A percentile compares a stretch with the other conserved stretches of the same genome.
Evolutionary conservation across 2,797 vertebrate species (phyloP).

Genomic region (Cyprinodon diabolis): DNA sequence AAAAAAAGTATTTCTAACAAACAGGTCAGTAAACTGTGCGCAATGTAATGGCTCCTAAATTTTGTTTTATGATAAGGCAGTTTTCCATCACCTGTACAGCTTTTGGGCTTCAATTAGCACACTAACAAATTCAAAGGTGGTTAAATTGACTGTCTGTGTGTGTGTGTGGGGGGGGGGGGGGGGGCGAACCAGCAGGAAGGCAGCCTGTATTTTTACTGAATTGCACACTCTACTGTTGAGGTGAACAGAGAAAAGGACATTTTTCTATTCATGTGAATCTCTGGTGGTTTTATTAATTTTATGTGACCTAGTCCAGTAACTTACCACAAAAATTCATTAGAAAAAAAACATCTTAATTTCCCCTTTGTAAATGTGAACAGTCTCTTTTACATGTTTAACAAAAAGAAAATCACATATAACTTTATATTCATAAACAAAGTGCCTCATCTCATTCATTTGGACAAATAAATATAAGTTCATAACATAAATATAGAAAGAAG

Average conservation of each 20-base stretch:
- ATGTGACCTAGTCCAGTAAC: slow-evolving; percentile 12
- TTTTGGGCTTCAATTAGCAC: background rate
- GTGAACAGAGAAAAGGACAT: background rate
- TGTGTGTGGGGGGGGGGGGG: too few relatives aligned
- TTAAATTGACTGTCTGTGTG: background rate
- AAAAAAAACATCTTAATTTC: background rate
- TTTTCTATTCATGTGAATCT: slow-evolving; percentile 4
- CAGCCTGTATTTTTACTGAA: background rate
- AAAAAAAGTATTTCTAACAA: background rate
- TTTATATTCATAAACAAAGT: slow-evolving; percentile 87
- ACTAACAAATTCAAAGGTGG: background rate
- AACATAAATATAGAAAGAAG: slow-evolving; percentile 67
- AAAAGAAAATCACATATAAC: slow-evolving; percentile 33
- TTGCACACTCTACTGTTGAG: slow-evolving; percentile 3
- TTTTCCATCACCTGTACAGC: background rate
- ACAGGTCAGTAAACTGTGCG: background rate
- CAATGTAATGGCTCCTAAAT: background rate
- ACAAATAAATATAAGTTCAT: slow-evolving; percentile 88
- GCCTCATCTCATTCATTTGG: slow-evolving; percentile 84
- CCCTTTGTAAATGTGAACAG: slow-evolving; percentile 8
- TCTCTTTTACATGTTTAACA: slow-evolving; percentile 15
- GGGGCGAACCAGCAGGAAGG: background rate
- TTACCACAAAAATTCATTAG: slow-evolving; percentile 9
- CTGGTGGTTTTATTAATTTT: slow-evolving; percentile 16
- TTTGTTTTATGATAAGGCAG: background rate